Evolutionary conservation across 2,888 invertebrate species (phyloP).

Genomic region (Drosophila hamatofila): DNA sequence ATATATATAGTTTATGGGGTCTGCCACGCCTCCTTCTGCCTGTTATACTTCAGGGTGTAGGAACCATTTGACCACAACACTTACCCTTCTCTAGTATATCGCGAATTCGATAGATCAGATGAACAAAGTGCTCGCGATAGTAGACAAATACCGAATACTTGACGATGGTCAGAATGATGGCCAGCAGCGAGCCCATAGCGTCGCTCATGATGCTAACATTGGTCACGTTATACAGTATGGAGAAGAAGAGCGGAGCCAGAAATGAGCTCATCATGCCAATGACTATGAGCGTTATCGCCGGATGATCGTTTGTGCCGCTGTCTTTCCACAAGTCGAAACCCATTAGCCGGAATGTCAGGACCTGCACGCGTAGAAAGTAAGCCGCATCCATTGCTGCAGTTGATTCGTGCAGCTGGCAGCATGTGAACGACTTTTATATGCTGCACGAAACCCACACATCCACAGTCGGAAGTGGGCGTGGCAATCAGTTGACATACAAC

Average conservation of each 20-base stretch:
- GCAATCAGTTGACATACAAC: conserved; percentile 8
- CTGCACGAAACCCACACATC: background rate
- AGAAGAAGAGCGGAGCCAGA: conserved; percentile 35
- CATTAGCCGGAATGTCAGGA: conserved; percentile 44
- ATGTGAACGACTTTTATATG: conserved; percentile 31
- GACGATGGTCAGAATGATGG: conserved; percentile 30
- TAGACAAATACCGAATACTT: conserved; percentile 52
- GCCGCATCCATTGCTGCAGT: conserved; percentile 25
- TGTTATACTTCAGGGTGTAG: too few relatives aligned
- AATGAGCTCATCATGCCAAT: conserved; percentile 29
- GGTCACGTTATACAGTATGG: conserved; percentile 28
- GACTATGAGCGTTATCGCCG: conserved; percentile 29
- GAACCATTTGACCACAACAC: conserved; percentile 4
- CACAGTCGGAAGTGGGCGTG: conserved; percentile 10
- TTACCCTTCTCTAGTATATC: conserved; percentile 50
- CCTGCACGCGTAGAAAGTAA: conserved; percentile 53
- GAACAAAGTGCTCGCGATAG: conserved; percentile 54
- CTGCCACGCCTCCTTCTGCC: too few relatives aligned
- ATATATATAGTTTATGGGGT: too few relatives aligned
- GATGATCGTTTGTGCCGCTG: conserved; percentile 34
- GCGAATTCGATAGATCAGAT: conserved; percentile 48
- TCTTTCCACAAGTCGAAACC: conserved; percentile 56
- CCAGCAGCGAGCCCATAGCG: conserved; percentile 45
- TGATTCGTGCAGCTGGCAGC: conserved; percentile 4
- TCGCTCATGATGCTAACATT: conserved; percentile 54